Base-by-base conservation (phyloP, 2,888 invertebrate genomes). In the Eurytoma californica region DNA sequence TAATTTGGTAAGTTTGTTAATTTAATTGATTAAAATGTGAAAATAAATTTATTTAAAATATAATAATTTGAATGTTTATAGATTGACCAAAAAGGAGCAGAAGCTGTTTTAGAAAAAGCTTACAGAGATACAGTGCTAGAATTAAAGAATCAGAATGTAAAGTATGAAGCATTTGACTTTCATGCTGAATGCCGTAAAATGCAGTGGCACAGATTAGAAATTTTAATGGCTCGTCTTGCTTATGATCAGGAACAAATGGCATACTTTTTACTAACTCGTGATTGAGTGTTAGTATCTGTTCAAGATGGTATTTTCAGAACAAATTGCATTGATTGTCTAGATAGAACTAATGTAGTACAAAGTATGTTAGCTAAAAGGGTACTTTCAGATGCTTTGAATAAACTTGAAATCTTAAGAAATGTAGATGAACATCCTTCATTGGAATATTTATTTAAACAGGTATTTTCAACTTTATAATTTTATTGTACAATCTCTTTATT, bases 321-420 rank as follows among this genome's bases (percentile, higher is more conserved):
- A 30, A 99, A 99, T 91, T 99, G 99, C 90, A 95, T 99, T 85
- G 99, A 99, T 91, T 98, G 98, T 88, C 92, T 99, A 77, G 99
- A 99, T 91, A 92, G 99, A 76, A 99, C 99, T 73, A 99, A 99
- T 91, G 99, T 99, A 49, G 98, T 99, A 24, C 99, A 99, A 92
- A 97, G 97, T 86, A 93, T 99, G 93, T 90, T 99, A 68, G 99
- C 98, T 0, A 93, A 93, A 82, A 86, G 95, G 79, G 95, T 96
- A 84, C 92, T 99, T 3, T 93, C 93, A 47, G 92, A 93, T 0
- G 95, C 96, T 58, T 91, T 99, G 49, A 91, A 93, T 85, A 93
- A 94, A 87, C 91, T 98, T 66, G 94, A 94, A 18, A 93, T 98
- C 58, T 90, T 97, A 28, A 93, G 95, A 84, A 92, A 91, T 24